A percentile compares a stretch with the other conserved stretches of the same genome.
phyloP scores from a whole-genome alignment of 2,888 invertebrate species.

The Pocota personata region DNA sequence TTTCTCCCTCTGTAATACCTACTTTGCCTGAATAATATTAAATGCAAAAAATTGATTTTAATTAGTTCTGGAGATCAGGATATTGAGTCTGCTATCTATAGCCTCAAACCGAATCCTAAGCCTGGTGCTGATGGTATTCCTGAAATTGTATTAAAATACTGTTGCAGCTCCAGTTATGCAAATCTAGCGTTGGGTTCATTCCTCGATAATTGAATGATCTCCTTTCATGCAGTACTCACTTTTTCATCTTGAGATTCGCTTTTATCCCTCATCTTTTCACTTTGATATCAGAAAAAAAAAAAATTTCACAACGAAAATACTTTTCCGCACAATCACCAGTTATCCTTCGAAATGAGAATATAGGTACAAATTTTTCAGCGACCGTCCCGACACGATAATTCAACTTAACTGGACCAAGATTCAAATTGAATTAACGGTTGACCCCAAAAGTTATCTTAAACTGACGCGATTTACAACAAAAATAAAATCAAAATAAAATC shows the following conservation, averaged over 20 bases:
- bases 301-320: background rate
- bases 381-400: slow-evolving; percentile 10
- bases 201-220: too few species aligned
- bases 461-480: slow-evolving; percentile 7
- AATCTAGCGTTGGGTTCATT: too few species aligned
- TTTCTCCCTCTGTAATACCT: too few species aligned
- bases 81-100: too few species aligned
- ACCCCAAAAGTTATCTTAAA: slow-evolving; percentile 29
- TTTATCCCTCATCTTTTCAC: slow-evolving; percentile 29
- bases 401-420: slow-evolving; percentile 24
- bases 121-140: too few species aligned
- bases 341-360: background rate
- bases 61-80: too few species aligned
- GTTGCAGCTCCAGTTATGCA: too few species aligned
- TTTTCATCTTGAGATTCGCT: slow-evolving; percentile 54
- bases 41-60: too few species aligned
- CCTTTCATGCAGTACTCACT: slow-evolving; percentile 38
- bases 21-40: too few species aligned
- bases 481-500: slow-evolving; percentile 22
- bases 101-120: too few species aligned
- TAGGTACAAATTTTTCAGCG: background rate
- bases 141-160: too few species aligned
- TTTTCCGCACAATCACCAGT: background rate
- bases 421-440: slow-evolving; percentile 28
- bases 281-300: background rate